Evolutionary conservation across 2,888 invertebrate species (phyloP), one percentile per base, ranked within the genome.

Genomic region (Synergus gifuensis): DNA sequence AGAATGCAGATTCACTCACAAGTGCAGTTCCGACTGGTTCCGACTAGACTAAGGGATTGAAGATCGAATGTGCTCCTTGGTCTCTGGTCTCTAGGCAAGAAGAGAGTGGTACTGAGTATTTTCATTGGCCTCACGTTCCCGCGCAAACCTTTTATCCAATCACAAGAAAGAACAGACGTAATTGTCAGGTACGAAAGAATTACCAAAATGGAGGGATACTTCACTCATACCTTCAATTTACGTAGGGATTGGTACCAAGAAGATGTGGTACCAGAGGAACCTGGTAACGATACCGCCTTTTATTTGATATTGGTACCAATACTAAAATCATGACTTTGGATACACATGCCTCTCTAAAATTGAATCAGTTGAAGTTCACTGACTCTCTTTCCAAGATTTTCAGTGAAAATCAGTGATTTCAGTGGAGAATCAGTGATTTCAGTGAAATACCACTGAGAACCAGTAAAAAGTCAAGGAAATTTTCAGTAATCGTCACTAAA

Each of bases 11-110:
- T 86, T 88, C 85, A 84, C 83, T 85, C 88, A 85, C 86, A 86
- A 87, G 83, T 86, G 86, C 87, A 86, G 88, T 86, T 86, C 85
- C 82, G 88, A 88, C 89, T 89, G 86, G 88, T 86, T 85, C 85
- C 82, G 88, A 88, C 89, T 89, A 89, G 87, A 89, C 89, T 89
- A 88, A 84, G 81, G 81, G 46, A 76, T 82, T 81, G 83, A 83
- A 78, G 46, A 76, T 82, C 81, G 83, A 83, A 78, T 82, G 83
- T 84, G 83, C 85, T 84, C 83, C 84, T 85, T 86, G 84, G 80
- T 78, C 69, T 85, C 82, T 82, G 86, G 83, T 83, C 85, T 84
- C 87, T 86, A 85, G 83, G 84, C n/a, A 79, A 46, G 66, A 54
- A 40, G 82, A 81, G 82, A 79, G 83, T 79, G 81, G 78, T 77